Conservation (phyloP, 2,888 invertebrate genomes). For the Tetragnatha montana region DNA sequence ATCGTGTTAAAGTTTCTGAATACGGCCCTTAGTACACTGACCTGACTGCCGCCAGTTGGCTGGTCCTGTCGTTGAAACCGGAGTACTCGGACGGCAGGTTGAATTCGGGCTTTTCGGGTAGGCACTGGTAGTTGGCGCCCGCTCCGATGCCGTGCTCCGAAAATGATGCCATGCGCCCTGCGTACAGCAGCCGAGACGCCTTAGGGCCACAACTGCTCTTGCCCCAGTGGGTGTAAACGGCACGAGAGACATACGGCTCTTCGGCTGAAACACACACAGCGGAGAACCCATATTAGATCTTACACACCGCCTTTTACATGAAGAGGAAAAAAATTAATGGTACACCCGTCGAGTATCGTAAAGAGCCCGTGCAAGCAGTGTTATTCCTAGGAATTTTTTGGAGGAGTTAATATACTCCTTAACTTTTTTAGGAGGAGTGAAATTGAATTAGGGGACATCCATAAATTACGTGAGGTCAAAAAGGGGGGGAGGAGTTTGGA, state of each 20-base stretch:
- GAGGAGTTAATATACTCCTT: too few species aligned
- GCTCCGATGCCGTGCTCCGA: constrained; percentile 36
- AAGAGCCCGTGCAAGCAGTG: too few species aligned
- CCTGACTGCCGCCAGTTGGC: constrained; percentile 8
- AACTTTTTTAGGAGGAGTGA: too few species aligned
- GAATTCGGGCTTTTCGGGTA: constrained; percentile 20
- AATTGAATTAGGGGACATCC: too few species aligned
- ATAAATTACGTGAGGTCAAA: too few species aligned
- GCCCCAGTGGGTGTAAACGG: constrained; percentile 24
- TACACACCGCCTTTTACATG: not conserved
- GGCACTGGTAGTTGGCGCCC: constrained; percentile 18
- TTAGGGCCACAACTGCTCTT: not conserved
- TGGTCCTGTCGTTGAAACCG: not conserved
- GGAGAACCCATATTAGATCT: not conserved
- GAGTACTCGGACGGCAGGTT: not conserved
- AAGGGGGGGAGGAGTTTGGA: too few species aligned
- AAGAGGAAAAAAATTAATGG: too few species aligned
- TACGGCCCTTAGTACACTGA: not conserved
- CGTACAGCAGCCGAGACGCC: not conserved
- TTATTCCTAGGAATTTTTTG: too few species aligned
- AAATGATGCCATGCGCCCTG: constrained; percentile 11
- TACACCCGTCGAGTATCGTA: too few species aligned
- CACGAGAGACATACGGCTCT: not conserved
- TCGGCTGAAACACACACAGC: not conserved
- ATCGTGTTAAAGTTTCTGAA: too few species aligned